Evolutionary conservation across 2,888 invertebrate genomes (phyloP), one percentile per base, ranked within the genome.

Genomic region (Andrena bucephala): DNA sequence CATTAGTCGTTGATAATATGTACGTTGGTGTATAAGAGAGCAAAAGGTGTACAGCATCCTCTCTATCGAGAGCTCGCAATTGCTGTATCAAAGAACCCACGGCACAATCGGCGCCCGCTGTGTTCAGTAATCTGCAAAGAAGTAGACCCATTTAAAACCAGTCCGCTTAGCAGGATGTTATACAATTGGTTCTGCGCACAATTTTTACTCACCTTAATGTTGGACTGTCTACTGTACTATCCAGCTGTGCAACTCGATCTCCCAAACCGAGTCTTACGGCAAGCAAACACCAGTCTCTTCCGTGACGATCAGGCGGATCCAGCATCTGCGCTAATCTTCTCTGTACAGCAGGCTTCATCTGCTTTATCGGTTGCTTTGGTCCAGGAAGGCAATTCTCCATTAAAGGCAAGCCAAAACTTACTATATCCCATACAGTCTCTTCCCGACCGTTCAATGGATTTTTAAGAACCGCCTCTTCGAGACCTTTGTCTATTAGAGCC

Each of bases 201-300:
- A 29, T 36, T 74, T 74, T 8, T 2, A 54, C 29, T 67, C 73
- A 93, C 94, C 93, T 91, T 54, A 94, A 80, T 16, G 93, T 94
- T 62, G 94, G 94, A 84, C 94, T 94, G 71, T 91, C 92, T 7
- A 93, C 90, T 71, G 91, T 92, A 73, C 92, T 94, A 70, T 94
- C 94, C 68, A 94, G 87, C 75, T 93, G 93, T 20, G 93, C 94
- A 5, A 94, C 93, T 20, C 91, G 94, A 85, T 96, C 95, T 16
- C 95, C 96, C 80, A 96, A 95, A 71, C 96, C 96, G 75, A 97
- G 94, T 85, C 96, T 95, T 69, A 96, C 95, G 16, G 97, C 97
- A 77, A 97, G 94, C 90, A 97, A 95, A 91, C 97, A 96, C 97
- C 97, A 97, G 92, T 97, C 97, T 90, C 96, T 95, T 27, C 97